Percentiles rank a stretch among this genome's conserved stretches.
Evolutionary conservation across 2,888 invertebrate species (phyloP).

Genomic region (Hirudinaria manillensis): DNA sequence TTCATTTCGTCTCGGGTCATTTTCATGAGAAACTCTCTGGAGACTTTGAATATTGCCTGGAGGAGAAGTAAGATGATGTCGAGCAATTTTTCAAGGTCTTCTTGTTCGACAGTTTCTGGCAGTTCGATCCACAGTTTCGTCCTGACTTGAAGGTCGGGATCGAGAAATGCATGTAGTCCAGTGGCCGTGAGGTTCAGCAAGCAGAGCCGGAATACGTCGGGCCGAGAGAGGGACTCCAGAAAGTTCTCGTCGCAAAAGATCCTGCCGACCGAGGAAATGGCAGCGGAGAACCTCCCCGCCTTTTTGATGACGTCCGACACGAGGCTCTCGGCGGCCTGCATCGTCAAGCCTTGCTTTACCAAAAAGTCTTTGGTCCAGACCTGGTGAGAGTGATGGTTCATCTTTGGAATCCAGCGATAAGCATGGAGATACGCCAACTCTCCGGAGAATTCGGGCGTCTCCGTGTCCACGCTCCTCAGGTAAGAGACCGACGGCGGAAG

Average conservation of each 20-base stretch:
- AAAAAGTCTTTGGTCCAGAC: conserved; percentile 86
- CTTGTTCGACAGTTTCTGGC: background rate
- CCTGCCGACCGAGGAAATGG: background rate
- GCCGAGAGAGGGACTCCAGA: background rate
- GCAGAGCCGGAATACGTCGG: background rate
- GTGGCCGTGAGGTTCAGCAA: background rate
- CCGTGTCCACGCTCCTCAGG: conserved; percentile 71
- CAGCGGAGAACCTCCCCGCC: background rate
- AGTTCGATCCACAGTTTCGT: background rate
- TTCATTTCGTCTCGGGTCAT: background rate
- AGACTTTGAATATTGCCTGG: background rate
- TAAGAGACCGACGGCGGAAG: conserved; percentile 83
- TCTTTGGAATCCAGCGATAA: conserved; percentile 79
- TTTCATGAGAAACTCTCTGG: background rate
- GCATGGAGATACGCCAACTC: conserved; percentile 72
- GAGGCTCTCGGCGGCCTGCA: conserved; percentile 45
- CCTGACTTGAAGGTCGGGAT: background rate
- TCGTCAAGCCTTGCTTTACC: conserved; percentile 58
- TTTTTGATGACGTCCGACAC: conserved; percentile 55
- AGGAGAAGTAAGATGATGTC: background rate
- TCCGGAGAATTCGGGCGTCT: conserved; percentile 62
- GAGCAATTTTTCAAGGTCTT: background rate
- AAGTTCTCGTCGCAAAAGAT: background rate
- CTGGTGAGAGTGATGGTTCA: conserved; percentile 74
- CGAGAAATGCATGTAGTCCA: background rate